A percentile compares a stretch with the other conserved stretches of the same genome.
These are phyloP conservation scores for Thripadectes ignobilis DNA, from an alignment of 2,797 vertebrate species.

Conservation along the genomic window DNA sequence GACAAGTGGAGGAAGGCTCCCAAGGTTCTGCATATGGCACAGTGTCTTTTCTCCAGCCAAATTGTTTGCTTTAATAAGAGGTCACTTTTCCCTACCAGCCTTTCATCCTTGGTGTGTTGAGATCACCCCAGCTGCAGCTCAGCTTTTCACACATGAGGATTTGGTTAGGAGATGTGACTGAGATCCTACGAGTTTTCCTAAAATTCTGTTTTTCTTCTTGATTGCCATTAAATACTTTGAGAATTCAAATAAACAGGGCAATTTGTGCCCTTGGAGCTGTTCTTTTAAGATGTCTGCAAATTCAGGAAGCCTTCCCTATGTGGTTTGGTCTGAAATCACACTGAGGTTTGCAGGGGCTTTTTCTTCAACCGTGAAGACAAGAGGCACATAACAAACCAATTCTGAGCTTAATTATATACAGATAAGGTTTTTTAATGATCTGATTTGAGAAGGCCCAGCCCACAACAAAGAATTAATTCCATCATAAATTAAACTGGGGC, in stretches of 20 bases:
- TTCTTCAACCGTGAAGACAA: background rate
- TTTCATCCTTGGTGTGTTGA: background rate
- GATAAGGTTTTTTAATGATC: background rate
- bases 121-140: background rate
- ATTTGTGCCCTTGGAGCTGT: background rate
- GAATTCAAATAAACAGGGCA: background rate
- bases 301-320: background rate
- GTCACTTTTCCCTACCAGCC: background rate
- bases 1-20: background rate
- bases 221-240: background rate
- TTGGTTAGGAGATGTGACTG: background rate
- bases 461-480: background rate
- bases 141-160: background rate
- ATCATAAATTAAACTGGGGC: background rate
- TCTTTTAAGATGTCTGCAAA: background rate
- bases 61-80: background rate
- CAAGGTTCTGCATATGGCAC: background rate
- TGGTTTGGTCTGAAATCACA: background rate
- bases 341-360: constrained; percentile 7
- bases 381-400: background rate
- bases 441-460: background rate
- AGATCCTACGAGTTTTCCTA: background rate
- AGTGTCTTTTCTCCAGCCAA: background rate
- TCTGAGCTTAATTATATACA: constrained; percentile 16
- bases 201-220: background rate